A percentile compares a stretch with the other conserved stretches of the same genome.
These are phyloP conservation scores for Mantis religiosa DNA, from an alignment of 2,888 invertebrate genomes.

Conservation along the genomic window DNA sequence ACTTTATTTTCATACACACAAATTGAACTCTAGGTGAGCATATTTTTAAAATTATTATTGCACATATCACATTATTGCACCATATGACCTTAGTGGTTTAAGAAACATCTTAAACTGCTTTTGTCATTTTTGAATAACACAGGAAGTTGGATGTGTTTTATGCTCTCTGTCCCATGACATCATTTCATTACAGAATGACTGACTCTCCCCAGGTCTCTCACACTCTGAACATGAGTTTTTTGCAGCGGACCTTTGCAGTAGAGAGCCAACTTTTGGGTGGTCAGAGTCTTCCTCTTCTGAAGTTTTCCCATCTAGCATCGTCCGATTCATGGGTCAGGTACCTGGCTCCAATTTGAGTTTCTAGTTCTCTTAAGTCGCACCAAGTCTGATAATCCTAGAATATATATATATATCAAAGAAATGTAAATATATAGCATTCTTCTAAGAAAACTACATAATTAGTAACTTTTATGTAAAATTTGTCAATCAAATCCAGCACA, in stretches of 20 bases:
- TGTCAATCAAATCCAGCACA: too few species aligned
- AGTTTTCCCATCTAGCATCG: slow-evolving; percentile 81
- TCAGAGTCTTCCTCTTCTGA: slow-evolving; percentile 41
- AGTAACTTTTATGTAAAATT: not conserved
- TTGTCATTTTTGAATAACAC: not conserved
- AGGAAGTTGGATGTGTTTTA: not conserved
- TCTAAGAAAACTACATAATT: not conserved
- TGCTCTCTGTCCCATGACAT: not conserved
- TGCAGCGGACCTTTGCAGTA: slow-evolving; percentile 22
- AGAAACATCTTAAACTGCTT: not conserved
- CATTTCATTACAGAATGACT: not conserved
- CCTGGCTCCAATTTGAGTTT: slow-evolving; percentile 70
- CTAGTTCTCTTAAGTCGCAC: slow-evolving; percentile 87
- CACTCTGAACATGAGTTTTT: slow-evolving; percentile 11
- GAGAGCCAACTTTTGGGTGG: slow-evolving; percentile 29
- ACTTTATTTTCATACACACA: not conserved
- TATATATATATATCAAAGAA: not conserved
- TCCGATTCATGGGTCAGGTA: slow-evolving; percentile 91
- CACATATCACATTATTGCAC: not conserved
- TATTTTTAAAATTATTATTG: not conserved
- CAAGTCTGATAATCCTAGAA: slow-evolving; percentile 84
- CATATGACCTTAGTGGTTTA: not conserved
- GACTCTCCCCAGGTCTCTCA: not conserved
- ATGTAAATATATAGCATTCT: slow-evolving; percentile 1
- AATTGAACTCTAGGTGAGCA: not conserved